Evolutionary conservation across 2,888 invertebrate genomes (phyloP).

Genomic region (Muscina levida): DNA sequence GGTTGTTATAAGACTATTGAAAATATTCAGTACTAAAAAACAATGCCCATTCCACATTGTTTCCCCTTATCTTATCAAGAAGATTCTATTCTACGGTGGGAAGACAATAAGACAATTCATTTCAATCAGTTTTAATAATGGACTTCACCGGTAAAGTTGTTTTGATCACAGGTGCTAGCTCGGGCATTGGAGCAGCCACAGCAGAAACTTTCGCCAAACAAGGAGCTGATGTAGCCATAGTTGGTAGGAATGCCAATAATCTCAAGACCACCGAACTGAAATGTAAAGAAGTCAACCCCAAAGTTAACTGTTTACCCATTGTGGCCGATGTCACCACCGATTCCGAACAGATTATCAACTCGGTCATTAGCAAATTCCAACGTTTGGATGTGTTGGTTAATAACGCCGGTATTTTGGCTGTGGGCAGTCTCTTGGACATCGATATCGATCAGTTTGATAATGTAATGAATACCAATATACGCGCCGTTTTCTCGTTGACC

Average conservation of each 20-base stretch:
- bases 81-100: too few relatives aligned
- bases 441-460: conserved; percentile 90
- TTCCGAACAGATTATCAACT: conserved; percentile 84
- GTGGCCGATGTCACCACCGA: conserved; percentile 84
- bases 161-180: conserved; percentile 86
- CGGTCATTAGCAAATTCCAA: conserved; percentile 84
- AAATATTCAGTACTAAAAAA: too few relatives aligned
- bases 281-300: conserved; percentile 80
- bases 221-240: conserved; percentile 83
- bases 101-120: neutral
- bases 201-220: conserved; percentile 84
- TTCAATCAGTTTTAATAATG: conserved; percentile 69
- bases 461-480: conserved; percentile 91
- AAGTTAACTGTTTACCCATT: conserved; percentile 81
- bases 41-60: too few relatives aligned
- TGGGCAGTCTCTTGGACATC: conserved; percentile 89
- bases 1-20: too few relatives aligned
- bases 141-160: conserved; percentile 80
- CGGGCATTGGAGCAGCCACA: conserved; percentile 87
- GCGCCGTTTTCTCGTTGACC: conserved; percentile 87
- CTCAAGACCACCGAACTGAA: conserved; percentile 83
- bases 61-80: too few relatives aligned
- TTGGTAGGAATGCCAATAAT: conserved; percentile 86
- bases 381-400: conserved; percentile 89
- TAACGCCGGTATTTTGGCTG: conserved; percentile 90